Percentiles rank a stretch among this genome's conserved stretches.
phyloP scores from a whole-genome alignment of 1,140 invertebrate genomes.

The Drosophila parvula region DNA sequence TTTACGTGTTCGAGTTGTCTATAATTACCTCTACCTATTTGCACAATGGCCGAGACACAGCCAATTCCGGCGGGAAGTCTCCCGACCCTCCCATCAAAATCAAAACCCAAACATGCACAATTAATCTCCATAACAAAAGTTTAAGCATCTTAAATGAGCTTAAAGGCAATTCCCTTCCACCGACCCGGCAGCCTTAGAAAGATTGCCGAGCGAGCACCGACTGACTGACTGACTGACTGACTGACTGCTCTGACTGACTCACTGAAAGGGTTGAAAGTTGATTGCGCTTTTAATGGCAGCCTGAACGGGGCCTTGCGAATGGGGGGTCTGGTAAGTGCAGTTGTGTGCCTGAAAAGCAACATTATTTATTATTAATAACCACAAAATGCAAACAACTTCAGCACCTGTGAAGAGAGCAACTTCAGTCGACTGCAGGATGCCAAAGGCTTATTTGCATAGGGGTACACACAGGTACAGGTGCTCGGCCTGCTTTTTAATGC shows the following conservation, averaged over 20 bases:
- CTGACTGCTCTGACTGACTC: slow-evolving; percentile 16
- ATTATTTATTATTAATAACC: slow-evolving; percentile 81
- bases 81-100: slow-evolving; percentile 25
- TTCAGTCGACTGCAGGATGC: slow-evolving; percentile 35
- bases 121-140: slow-evolving; percentile 76
- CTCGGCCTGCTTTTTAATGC: slow-evolving; percentile 3
- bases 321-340: slow-evolving; percentile 30
- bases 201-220: slow-evolving; percentile 26
- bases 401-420: slow-evolving; percentile 42
- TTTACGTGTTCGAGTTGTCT: slow-evolving; percentile 50
- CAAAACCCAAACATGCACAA: slow-evolving; percentile 57
- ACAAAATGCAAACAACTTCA: slow-evolving; percentile 79
- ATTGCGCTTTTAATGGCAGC: slow-evolving; percentile 72
- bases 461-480: neutral
- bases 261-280: slow-evolving; percentile 67
- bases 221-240: slow-evolving; percentile 9
- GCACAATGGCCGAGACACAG: slow-evolving; percentile 24
- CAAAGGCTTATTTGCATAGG: slow-evolving; percentile 63
- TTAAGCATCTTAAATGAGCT: slow-evolving; percentile 78
- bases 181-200: slow-evolving; percentile 52
- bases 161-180: slow-evolving; percentile 40
- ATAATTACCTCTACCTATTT: slow-evolving; percentile 69
- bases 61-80: neutral
- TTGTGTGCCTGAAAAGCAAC: slow-evolving; percentile 70
- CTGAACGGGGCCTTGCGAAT: neutral